These are phyloP conservation scores for Nebria ingens DNA, from an alignment of 1,140 invertebrate genomes.

Conservation along the genomic window DNA sequence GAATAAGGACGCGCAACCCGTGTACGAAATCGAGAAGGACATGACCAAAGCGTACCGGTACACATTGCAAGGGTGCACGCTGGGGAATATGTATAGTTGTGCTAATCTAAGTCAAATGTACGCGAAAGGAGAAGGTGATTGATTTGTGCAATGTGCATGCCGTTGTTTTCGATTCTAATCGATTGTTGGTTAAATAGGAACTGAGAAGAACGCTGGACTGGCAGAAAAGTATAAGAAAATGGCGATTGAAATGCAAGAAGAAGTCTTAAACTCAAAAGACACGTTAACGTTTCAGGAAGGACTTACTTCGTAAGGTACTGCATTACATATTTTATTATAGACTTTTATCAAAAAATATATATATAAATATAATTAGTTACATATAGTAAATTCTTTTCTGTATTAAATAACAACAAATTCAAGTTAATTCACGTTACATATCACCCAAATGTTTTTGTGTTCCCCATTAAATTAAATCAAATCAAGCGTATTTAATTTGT, in stretches of 20 bases:
- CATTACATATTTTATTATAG: background rate
- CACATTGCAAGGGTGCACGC: conserved; percentile 64
- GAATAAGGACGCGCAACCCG: conserved; percentile 18
- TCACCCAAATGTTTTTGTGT: too few relatives aligned
- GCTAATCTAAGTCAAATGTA: conserved; percentile 81
- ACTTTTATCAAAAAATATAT: background rate
- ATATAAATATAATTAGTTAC: background rate
- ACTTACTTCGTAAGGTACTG: conserved; percentile 7
- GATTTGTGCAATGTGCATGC: background rate
- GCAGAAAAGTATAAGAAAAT: conserved; percentile 60
- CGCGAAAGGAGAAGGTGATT: conserved; percentile 47
- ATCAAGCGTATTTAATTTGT: conserved; percentile 1
- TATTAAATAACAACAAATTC: too few relatives aligned
- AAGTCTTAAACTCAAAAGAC: conserved; percentile 45
- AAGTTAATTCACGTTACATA: too few relatives aligned
- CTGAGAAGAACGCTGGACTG: conserved; percentile 55
- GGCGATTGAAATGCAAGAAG: conserved; percentile 56
- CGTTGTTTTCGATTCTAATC: conserved; percentile 25
- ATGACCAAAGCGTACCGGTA: conserved; percentile 64
- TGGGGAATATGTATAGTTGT: conserved; percentile 74
- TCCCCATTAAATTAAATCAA: too few relatives aligned
- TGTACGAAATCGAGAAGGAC: conserved; percentile 55
- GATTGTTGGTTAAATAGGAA: conserved; percentile 43
- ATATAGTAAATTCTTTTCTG: too few relatives aligned
- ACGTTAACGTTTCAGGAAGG: conserved; percentile 58